These are phyloP conservation scores for Pyxicephalus adspersus DNA, from an alignment of 2,113 vertebrate genomes.

Conservation along the genomic window DNA sequence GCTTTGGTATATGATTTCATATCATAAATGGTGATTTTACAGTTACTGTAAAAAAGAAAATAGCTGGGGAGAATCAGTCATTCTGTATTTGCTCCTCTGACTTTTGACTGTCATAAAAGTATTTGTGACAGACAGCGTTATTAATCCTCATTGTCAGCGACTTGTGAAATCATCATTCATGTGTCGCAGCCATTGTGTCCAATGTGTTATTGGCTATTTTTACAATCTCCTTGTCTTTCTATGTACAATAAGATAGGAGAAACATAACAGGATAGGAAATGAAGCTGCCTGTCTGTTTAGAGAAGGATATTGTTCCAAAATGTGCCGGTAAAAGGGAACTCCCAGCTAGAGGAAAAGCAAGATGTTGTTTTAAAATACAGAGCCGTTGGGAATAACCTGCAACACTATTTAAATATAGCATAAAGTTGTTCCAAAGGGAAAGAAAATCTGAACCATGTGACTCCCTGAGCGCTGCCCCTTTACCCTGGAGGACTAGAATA, in stretches of 20 bases:
- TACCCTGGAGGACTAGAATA: too few species aligned
- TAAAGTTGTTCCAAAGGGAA: too few species aligned
- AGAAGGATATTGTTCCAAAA: constrained; percentile 58
- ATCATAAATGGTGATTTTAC: too few species aligned
- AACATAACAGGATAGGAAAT: constrained; percentile 16
- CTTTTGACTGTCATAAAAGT: constrained; percentile 44
- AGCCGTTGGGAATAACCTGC: too few species aligned
- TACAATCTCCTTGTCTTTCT: constrained; percentile 24
- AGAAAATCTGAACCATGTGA: too few species aligned
- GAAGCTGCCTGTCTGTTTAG: constrained; percentile 15
- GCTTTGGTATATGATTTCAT: too few species aligned
- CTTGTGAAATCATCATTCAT: constrained; percentile 50
- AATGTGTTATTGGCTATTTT: constrained; percentile 47
- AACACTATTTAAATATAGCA: too few species aligned
- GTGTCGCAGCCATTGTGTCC: constrained; percentile 48
- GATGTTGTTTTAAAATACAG: background rate
- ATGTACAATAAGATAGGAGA: constrained; percentile 2
- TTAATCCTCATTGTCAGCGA: constrained; percentile 53
- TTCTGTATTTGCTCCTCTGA: constrained; percentile 48
- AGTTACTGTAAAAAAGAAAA: too few species aligned
- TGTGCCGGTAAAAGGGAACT: background rate
- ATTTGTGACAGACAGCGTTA: constrained; percentile 52
- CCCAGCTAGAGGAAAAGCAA: background rate
- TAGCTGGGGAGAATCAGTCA: constrained; percentile 35
- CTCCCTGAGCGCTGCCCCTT: too few species aligned